Conservation (phyloP, 2,797 vertebrate genomes). For the Vultur gryphus region DNA sequence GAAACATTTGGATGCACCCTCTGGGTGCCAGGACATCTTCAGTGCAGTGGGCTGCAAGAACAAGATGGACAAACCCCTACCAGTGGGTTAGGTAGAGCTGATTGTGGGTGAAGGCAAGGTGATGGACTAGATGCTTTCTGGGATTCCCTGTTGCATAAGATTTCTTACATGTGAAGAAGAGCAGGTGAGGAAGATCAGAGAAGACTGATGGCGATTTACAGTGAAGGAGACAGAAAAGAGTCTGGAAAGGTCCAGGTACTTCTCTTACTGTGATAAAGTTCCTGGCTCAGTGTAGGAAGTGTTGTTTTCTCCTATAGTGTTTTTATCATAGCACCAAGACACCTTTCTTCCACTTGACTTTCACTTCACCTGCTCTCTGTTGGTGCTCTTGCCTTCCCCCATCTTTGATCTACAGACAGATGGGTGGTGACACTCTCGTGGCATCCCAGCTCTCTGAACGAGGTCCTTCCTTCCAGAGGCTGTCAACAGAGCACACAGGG, state of each 20-base stretch:
- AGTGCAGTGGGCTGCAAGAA: neutral
- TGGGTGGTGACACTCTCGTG: rapidly evolving
- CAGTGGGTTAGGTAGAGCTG: neutral
- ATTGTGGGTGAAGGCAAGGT: neutral
- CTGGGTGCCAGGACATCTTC: neutral
- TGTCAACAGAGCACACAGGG: neutral
- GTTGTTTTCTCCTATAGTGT: neutral
- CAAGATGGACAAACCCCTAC: neutral
- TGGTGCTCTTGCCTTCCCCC: neutral
- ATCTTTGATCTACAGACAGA: rapidly evolving
- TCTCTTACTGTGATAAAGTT: neutral
- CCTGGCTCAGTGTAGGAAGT: neutral
- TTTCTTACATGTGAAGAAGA: neutral
- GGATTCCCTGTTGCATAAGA: neutral
- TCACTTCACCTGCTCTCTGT: neutral
- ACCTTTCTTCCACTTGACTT: neutral
- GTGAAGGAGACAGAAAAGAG: neutral
- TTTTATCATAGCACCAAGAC: neutral
- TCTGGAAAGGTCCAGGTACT: neutral
- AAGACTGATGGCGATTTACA: neutral
- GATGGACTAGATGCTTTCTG: no score
- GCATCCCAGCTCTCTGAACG: neutral
- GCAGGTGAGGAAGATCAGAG: neutral
- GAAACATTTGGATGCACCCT: neutral
- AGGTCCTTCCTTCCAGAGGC: neutral